Percentiles rank a stretch among this genome's conserved stretches.
phyloP scores from a whole-genome alignment of 2,113 vertebrate species.

The Etheostoma cragini region DNA sequence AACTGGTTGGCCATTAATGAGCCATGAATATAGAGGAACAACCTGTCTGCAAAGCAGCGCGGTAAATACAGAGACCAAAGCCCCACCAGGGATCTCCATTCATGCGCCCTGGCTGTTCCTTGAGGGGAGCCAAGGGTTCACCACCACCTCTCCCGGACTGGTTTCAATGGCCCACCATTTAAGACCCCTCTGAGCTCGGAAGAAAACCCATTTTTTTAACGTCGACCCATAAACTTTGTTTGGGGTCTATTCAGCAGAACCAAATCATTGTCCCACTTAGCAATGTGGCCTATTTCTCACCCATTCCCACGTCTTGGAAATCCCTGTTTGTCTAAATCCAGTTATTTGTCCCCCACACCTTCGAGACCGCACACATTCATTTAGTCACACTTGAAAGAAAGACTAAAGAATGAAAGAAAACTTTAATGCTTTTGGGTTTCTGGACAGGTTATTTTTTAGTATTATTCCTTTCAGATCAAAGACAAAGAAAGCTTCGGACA shows the following conservation, averaged over 20 bases:
- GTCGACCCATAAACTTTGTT: slow-evolving; percentile 82
- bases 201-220: slow-evolving; percentile 85
- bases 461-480: slow-evolving; percentile 59
- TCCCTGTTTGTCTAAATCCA: slow-evolving; percentile 55
- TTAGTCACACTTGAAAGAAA: slow-evolving; percentile 57
- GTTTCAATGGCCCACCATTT: slow-evolving; percentile 85
- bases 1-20: slow-evolving; percentile 92
- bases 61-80: slow-evolving; percentile 86
- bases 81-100: slow-evolving; percentile 89
- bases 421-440: slow-evolving; percentile 3
- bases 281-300: slow-evolving; percentile 72
- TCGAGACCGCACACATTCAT: slow-evolving; percentile 56
- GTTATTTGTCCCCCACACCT: slow-evolving; percentile 53
- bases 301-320: slow-evolving; percentile 76
- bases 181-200: slow-evolving; percentile 77
- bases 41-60: slow-evolving; percentile 86
- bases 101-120: slow-evolving; percentile 84
- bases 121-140: slow-evolving; percentile 88
- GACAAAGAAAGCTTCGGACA: slow-evolving; percentile 14
- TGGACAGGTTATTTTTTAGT: slow-evolving; percentile 30
- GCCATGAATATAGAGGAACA: slow-evolving; percentile 89
- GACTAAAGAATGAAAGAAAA: slow-evolving; percentile 10
- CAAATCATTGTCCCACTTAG: slow-evolving; percentile 75
- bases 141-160: slow-evolving; percentile 85
- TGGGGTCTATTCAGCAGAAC: slow-evolving; percentile 64